phyloP scores from a whole-genome alignment of 2,797 vertebrate species.

The Lutra lutra region DNA sequence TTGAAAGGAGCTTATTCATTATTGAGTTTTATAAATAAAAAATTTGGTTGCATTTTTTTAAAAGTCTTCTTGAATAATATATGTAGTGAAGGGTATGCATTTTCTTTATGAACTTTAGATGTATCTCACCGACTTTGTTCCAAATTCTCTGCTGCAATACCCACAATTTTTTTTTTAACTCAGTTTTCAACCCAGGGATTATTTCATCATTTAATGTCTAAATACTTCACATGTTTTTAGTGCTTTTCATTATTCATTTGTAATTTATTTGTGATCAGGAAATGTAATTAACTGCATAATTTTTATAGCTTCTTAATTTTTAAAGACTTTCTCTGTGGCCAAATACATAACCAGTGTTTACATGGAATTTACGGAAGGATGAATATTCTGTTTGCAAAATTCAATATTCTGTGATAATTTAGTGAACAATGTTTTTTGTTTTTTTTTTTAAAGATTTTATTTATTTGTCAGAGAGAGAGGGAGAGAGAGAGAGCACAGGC shows the following conservation, averaged over 20 bases:
- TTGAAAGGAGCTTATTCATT: not conserved
- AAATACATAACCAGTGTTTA: not conserved
- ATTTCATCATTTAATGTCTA: slow-evolving; percentile 38
- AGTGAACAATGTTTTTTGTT: slow-evolving; percentile 2
- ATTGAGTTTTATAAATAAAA: not conserved
- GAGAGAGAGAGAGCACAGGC: too few species aligned
- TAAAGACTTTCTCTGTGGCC: not conserved
- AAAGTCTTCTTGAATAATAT: not conserved
- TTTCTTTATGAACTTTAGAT: not conserved
- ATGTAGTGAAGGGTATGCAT: not conserved
- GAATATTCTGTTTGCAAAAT: not conserved
- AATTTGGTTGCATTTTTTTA: not conserved
- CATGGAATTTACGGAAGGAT: not conserved
- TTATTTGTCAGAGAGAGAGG: too few species aligned
- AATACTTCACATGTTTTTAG: not conserved
- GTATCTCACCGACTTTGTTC: not conserved
- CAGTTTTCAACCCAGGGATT: not conserved
- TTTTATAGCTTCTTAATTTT: not conserved
- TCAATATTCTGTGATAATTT: not conserved
- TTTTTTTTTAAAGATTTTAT: too few species aligned
- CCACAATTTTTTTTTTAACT: not conserved
- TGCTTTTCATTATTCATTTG: not conserved
- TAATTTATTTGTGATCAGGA: not conserved
- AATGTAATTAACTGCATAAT: not conserved
- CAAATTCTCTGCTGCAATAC: not conserved